phyloP scores from a whole-genome alignment of 2,888 invertebrate species.

The Odontothrips loti region DNA sequence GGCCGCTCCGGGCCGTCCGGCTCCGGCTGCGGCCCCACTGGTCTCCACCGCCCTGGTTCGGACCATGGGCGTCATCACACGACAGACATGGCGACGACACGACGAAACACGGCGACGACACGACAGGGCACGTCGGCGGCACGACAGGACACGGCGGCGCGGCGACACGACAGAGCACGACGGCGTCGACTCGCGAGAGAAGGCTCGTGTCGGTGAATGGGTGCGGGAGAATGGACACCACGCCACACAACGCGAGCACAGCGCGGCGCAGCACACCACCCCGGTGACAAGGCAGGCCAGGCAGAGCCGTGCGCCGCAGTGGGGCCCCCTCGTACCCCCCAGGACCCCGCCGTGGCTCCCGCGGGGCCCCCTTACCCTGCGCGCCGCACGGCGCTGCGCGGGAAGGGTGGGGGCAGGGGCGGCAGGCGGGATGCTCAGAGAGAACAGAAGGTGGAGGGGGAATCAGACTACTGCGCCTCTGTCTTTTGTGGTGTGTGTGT shows the following conservation, averaged over 20 bases:
- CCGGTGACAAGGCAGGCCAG: not conserved
- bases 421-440: not conserved
- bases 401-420: not conserved
- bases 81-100: no score
- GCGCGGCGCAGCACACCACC: not conserved
- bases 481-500: no score
- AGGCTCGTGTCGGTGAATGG: not conserved
- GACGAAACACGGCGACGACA: not conserved
- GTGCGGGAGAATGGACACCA: not conserved
- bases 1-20: no score
- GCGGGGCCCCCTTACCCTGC: not conserved
- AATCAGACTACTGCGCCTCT: no score
- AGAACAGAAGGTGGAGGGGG: no score
- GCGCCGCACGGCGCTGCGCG: not conserved
- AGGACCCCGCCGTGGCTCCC: not conserved
- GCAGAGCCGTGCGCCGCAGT: not conserved
- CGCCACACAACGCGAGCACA: not conserved
- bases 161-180: not conserved
- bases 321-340: not conserved
- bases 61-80: no score
- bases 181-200: not conserved
- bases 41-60: no score
- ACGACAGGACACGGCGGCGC: not conserved
- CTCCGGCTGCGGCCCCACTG: no score
- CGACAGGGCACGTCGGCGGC: not conserved